Base-by-base conservation (phyloP, 2,888 invertebrate genomes). In the Synanthedon vespiformis region DNA sequence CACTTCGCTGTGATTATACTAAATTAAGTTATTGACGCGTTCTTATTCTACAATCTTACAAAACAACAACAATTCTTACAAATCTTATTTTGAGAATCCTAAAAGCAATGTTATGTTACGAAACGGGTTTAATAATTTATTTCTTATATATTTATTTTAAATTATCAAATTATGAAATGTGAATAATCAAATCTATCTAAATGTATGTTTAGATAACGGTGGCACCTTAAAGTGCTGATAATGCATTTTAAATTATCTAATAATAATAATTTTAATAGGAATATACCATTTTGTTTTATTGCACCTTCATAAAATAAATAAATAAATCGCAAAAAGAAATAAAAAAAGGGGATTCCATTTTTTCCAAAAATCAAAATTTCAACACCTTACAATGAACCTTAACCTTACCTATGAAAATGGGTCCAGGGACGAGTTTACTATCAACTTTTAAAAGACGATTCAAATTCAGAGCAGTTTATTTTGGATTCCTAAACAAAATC, bases 211-310 rank as follows among this genome's bases (percentile, higher is more conserved):
- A 76, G 76, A 74, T 67, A 72, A 76, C 77, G 68, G 77, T 58
- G 72, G 74, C 70, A 77, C 69, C 53, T 62, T 54, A 61, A 62
- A 61, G 77, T 77, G 64, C 75, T 65, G 70, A 70, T 64, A 69
- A 76, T 75, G 74, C 81, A 80, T 83, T 80, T 81, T 80, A 74
- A 80, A 78, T 62, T 77, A 81, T 81, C 72, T 67, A 78, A 71
- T 72, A 77, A 34, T 34, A 77, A 34, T 34, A 34, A 50, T 50
- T 34, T 34, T 50, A 50, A 27, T 50, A 50, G 44, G 44, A 44
- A 44, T 44, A 44, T n/a, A 14, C 6, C 3, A 44, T 44, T 34
- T 44, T 14, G 44, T 44, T 44, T 44, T 44, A 44, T 44, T 44
- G 6, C 4, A 14, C 44, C 6, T 34, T 34, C 34, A 34, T 34